Evolutionary conservation across 1,140 invertebrate genomes (phyloP), one percentile per base, ranked within the genome.

Genomic region (Drosophila quadrilineata): DNA sequence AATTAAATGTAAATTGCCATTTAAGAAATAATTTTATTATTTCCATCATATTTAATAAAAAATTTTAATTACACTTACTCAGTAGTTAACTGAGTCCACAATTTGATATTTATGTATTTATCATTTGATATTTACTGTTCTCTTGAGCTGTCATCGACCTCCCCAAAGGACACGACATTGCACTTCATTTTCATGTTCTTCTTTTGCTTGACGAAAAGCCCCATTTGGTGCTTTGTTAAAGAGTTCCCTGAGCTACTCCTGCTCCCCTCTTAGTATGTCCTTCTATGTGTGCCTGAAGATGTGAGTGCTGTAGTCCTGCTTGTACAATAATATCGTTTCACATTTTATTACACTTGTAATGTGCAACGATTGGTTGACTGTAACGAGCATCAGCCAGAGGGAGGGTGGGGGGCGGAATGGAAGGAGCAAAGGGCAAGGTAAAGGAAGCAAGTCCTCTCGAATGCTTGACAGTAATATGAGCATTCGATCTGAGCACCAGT

Each of bases 261-360:
- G 29, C 29, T 17, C 43, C 14, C n/a, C n/a, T n/a, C n/a, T n/a
- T n/a, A n/a, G n/a, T n/a, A n/a, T n/a, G n/a, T n/a, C 19, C 19
- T 31, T 29, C 9, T 8, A 16, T 40, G 28, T 29, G 40, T 40
- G 46, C 8, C 12, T 58, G 65, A 26, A 35, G 59, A 52, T 65
- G 63, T 54, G 46, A 29, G 17, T 45, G 5, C 31, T 43, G 12
- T n/a, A 10, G 9, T n/a, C 22, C 35, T 50, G 17, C 49, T 43
- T 12, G 29, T 58, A 84, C 70, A 85, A 74, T 74, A 79, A 77
- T 77, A 84, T 84, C 79, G 79, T 74, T 76, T 84, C 60, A 84
- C 69, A 85, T 85, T 84, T 84, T 84, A 85, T 84, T 85, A 84
- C 77, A 84, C 79, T 74, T 85, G 73, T 85, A 77, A 84, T 84